phyloP scores from a whole-genome alignment of 1,140 invertebrate species.

The Drosophila insularis region DNA sequence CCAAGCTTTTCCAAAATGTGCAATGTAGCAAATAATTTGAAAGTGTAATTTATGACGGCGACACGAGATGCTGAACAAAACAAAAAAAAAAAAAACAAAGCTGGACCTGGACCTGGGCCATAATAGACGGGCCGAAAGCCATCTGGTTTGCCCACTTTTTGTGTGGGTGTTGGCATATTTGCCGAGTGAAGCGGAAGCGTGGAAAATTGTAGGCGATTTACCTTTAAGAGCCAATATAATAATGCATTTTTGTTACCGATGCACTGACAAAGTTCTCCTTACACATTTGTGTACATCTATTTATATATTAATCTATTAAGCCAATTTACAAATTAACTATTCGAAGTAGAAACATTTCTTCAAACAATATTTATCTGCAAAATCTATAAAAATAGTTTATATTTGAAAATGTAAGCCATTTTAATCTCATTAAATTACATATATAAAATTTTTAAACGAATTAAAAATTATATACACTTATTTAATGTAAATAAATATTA shows the following conservation, averaged over 20 bases:
- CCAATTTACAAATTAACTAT: not conserved
- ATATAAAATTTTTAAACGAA: too few relatives aligned
- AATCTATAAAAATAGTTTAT: too few relatives aligned
- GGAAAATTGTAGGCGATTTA: not conserved
- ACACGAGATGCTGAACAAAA: slow-evolving; percentile 12
- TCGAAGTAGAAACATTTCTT: too few relatives aligned
- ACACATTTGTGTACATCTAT: not conserved
- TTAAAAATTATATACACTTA: too few relatives aligned
- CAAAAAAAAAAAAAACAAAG: not conserved
- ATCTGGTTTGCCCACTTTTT: slow-evolving; percentile 1
- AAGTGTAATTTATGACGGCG: slow-evolving; percentile 63
- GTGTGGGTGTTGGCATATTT: not conserved
- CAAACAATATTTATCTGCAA: too few relatives aligned
- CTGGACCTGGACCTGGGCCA: slow-evolving; percentile 3
- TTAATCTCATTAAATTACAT: too few relatives aligned
- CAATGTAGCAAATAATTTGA: slow-evolving; percentile 61
- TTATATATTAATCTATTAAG: not conserved
- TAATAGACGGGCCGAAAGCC: slow-evolving; percentile 1
- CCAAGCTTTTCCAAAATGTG: slow-evolving; percentile 51
- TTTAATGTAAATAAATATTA: too few relatives aligned
- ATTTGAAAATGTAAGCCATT: too few relatives aligned
- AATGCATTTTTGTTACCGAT: not conserved
- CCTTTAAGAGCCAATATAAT: not conserved
- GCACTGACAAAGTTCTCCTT: not conserved
- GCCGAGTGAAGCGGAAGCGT: not conserved